These are phyloP conservation scores for Tetramorium bicarinatum DNA, from an alignment of 2,888 invertebrate genomes.

Conservation along the genomic window DNA sequence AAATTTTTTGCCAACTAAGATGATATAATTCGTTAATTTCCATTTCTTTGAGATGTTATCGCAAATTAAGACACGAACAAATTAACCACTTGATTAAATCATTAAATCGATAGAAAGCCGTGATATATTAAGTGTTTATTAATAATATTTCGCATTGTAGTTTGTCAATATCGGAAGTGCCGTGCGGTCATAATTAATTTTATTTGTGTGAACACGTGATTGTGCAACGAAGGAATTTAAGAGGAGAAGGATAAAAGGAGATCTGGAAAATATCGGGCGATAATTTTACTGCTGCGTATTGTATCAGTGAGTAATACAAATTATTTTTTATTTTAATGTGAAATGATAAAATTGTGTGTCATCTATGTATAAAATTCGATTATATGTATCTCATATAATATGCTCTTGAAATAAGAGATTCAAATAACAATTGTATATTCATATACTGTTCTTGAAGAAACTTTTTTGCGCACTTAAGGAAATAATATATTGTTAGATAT, in stretches of 20 bases:
- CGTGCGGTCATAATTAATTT: neutral
- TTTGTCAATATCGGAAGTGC: neutral
- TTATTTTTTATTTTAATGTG: neutral
- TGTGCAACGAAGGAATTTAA: neutral
- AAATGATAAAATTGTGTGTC: neutral
- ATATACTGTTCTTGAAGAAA: neutral
- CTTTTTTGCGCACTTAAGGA: neutral
- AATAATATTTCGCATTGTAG: neutral
- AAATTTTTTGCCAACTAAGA: neutral
- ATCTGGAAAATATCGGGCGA: neutral
- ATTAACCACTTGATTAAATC: neutral
- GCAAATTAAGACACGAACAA: neutral
- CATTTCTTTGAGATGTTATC: neutral
- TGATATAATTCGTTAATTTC: neutral
- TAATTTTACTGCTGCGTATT: neutral
- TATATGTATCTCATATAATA: neutral
- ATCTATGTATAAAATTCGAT: neutral
- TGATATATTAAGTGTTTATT: neutral
- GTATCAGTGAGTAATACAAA: neutral
- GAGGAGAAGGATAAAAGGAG: neutral
- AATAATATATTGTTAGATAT: neutral
- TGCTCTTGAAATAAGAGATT: neutral
- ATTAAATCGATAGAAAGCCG: neutral
- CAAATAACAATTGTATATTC: neutral
- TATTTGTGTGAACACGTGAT: neutral